phyloP scores from a whole-genome alignment of 2,797 vertebrate species.

The Pseudomugil gertrudae region DNA sequence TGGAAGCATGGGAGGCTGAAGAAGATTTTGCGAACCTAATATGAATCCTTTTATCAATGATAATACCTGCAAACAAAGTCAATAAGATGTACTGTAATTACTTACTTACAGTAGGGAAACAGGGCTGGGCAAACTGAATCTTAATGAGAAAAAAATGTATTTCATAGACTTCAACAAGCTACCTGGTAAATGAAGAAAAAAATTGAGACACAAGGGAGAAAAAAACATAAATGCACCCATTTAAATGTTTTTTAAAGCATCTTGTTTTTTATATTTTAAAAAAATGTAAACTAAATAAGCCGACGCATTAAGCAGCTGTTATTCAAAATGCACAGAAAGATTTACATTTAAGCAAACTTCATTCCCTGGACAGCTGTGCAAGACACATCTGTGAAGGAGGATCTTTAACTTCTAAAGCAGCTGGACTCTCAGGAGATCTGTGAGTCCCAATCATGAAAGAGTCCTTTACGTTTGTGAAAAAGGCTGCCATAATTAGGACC shows the following conservation, averaged over 20 bases:
- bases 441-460: neutral
- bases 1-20: neutral
- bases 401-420: neutral
- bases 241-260: neutral
- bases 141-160: neutral
- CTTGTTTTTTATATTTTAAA: neutral
- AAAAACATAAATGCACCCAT: neutral
- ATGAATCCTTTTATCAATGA: neutral
- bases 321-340: slow-evolving; percentile 2
- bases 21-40: neutral
- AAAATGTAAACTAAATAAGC: neutral
- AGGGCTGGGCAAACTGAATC: neutral
- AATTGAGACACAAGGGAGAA: neutral
- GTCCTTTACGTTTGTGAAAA: neutral
- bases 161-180: neutral
- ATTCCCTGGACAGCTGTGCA: neutral
- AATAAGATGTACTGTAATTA: neutral
- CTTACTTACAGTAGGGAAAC: neutral
- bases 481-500: neutral
- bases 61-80: neutral
- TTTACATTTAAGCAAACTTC: neutral
- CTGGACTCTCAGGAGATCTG: neutral
- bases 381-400: neutral
- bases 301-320: neutral
- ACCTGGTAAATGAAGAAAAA: neutral